Conservation (phyloP, 2,113 vertebrate species). For the Peromyscus maniculatus region DNA sequence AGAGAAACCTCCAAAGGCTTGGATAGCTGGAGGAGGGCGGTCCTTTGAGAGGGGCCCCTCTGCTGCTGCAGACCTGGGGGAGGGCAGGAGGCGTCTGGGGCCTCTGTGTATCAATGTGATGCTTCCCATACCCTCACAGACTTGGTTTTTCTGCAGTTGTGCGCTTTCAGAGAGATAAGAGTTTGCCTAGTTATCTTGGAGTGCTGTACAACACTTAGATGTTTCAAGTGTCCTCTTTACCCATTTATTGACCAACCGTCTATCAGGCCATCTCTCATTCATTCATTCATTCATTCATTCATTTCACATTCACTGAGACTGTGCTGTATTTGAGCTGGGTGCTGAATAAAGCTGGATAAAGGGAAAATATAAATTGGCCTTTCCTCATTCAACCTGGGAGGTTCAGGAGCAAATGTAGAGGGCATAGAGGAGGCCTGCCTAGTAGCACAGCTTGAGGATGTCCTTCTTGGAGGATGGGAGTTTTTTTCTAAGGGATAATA, state of each 20-base stretch:
- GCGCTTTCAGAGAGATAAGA: constrained; percentile 40
- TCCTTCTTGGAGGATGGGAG: background rate
- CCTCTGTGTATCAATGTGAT: background rate
- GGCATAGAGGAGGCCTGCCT: background rate
- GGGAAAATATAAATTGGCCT: background rate
- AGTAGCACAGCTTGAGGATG: background rate
- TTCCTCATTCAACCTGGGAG: background rate
- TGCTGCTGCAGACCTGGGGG: background rate
- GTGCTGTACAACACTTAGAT: constrained; percentile 12
- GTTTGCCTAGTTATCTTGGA: background rate
- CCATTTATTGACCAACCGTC: background rate
- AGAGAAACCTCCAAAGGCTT: background rate
- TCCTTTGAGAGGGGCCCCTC: background rate
- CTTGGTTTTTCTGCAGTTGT: background rate
- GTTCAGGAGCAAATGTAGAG: background rate
- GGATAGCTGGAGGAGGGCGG: background rate
- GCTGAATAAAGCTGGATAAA: background rate
- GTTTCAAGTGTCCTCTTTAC: constrained; percentile 30
- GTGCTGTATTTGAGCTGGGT: background rate
- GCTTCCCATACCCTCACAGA: background rate
- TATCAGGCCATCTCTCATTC: background rate
- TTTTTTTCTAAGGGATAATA: constrained; percentile 70
- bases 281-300: background rate
- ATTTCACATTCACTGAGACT: background rate
- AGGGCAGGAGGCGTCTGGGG: background rate